These are phyloP conservation scores for chimpanzee (Pan troglodytes) DNA, from an alignment of 2,113 vertebrate species.

Conservation along the genomic window DNA sequence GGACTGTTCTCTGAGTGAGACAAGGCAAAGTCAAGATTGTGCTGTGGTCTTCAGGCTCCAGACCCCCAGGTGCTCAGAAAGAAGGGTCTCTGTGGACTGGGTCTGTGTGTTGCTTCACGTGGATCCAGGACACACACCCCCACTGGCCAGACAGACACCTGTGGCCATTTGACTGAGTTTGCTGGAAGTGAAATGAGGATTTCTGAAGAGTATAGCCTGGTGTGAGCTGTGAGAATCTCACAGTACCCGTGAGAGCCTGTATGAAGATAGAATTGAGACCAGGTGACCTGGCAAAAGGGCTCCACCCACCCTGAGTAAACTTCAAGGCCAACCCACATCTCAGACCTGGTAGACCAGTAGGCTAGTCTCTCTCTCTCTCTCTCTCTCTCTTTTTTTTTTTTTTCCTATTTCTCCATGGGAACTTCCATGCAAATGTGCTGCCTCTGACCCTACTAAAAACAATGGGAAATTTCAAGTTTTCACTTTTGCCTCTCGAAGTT, in stretches of 20 bases:
- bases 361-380: background rate
- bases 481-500: background rate
- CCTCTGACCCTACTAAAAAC: background rate
- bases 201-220: background rate
- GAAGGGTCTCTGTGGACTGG: background rate
- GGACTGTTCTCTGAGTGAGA: background rate
- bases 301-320: background rate
- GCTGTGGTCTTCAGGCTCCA: background rate
- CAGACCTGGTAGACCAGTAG: background rate
- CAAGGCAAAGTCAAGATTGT: background rate
- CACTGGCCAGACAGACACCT: background rate
- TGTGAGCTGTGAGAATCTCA: background rate
- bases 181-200: background rate
- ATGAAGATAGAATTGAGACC: background rate
- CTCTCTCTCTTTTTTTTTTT: background rate
- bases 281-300: background rate
- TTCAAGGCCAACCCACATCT: background rate
- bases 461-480: fast-evolving
- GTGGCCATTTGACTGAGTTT: background rate
- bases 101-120: background rate
- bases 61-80: background rate
- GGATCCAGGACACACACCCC: background rate
- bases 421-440: background rate
- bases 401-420: background rate
- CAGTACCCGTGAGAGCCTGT: background rate